Conservation (phyloP, 2,113 vertebrate genomes). For the Cinclus cinclus region DNA sequence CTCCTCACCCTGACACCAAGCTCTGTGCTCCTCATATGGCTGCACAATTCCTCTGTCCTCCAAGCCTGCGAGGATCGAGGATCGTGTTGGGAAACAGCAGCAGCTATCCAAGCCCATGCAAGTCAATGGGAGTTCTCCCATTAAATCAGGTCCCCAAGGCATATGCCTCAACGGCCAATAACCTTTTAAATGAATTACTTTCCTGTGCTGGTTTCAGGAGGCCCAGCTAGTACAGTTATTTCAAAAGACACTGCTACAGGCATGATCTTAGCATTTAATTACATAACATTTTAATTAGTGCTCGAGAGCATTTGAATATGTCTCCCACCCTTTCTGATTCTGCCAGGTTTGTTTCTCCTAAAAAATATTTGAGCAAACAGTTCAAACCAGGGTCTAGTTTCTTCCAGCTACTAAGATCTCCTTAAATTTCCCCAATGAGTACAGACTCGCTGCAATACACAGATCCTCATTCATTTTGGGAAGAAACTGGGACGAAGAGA, state of each 20-base stretch:
- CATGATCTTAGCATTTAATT: constrained; percentile 54
- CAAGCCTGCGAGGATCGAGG: neutral
- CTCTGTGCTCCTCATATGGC: neutral
- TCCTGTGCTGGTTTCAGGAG: constrained; percentile 1
- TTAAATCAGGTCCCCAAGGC: constrained; percentile 17
- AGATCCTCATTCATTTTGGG: constrained; percentile 24
- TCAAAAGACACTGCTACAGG: constrained; percentile 46
- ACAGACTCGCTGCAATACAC: neutral
- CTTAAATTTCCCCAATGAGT: constrained; percentile 13
- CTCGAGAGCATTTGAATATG: neutral
- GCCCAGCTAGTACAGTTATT: neutral
- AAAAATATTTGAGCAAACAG: neutral
- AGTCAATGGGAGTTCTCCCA: constrained; percentile 11
- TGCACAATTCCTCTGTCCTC: neutral
- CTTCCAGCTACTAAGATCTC: neutral
- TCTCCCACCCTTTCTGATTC: constrained; percentile 36
- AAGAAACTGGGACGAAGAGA: constrained; percentile 19
- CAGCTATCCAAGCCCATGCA: neutral
- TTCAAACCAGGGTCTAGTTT: neutral
- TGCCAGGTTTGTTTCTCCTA: constrained; percentile 1
- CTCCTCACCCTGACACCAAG: neutral
- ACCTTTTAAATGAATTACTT: constrained; percentile 29
- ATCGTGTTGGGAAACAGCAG: neutral
- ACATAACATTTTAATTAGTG: constrained; percentile 40
- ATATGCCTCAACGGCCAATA: neutral